phyloP scores from a whole-genome alignment of 2,888 invertebrate species.

The Heteropelma amictum region DNA sequence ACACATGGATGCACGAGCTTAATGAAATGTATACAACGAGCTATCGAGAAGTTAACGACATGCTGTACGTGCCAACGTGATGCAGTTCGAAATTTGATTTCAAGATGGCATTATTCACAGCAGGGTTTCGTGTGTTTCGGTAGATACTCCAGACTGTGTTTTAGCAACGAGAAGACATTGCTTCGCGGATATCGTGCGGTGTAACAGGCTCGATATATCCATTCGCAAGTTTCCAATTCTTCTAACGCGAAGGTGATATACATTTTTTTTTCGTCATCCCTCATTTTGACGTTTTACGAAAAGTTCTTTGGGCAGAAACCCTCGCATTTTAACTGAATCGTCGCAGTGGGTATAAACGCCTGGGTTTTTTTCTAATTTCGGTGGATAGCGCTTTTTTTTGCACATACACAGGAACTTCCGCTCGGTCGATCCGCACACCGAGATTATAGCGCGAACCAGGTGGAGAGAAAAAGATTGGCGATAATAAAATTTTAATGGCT shows the following conservation, averaged over 20 bases:
- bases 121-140: no score
- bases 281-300: slow-evolving; percentile 9
- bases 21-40: neutral
- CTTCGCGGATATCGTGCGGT: no score
- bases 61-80: neutral
- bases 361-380: neutral
- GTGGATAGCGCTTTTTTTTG: slow-evolving; percentile 5
- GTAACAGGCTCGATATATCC: no score
- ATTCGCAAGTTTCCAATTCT: neutral
- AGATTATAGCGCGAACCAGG: slow-evolving; percentile 44
- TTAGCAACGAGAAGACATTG: no score
- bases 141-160: no score
- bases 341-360: slow-evolving; percentile 1
- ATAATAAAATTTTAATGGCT: slow-evolving; percentile 70
- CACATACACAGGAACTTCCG: slow-evolving; percentile 34
- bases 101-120: no score
- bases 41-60: neutral
- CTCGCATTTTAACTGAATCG: slow-evolving; percentile 1
- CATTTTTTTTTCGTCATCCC: neutral
- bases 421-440: slow-evolving; percentile 41
- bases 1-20: neutral
- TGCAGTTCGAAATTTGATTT: neutral
- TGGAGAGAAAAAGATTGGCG: slow-evolving; percentile 60
- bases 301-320: slow-evolving; percentile 5
- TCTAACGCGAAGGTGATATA: neutral